Base-by-base conservation (phyloP, 2,797 vertebrate genomes). In the Anguilla obscura region DNA sequence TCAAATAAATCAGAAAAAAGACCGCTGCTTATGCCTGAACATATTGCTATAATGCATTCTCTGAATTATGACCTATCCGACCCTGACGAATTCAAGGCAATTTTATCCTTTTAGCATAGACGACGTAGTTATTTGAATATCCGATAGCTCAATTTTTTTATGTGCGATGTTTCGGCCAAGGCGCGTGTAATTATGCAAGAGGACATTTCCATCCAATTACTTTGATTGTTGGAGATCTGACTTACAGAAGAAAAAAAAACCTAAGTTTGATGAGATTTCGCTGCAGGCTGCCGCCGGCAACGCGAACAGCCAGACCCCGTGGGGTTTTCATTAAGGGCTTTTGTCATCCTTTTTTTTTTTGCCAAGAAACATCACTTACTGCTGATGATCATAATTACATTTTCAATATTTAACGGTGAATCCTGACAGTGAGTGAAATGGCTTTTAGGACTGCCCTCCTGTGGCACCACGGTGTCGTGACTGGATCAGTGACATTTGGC, bases 251-350 rank as follows among this genome's bases (percentile, higher is more conserved):
- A 10, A 24, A 10, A 24, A 24, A 66, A 66, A 27, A 66, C 8
- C 63, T 2, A 21, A 66, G 6, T 24, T 24, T 56, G 60, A 66
- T n/a, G n/a, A 66, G 60, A 66, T n/a, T n/a, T n/a, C 63, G 7
- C 21, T 24, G 0, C 40, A 24, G 14, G 21, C 14, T 83, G 80
- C 45, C 7, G 24, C 80, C 12, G 9, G 0, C 80, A 0, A 24
- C 2, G 40, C 40, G 3, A 56, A 21, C 14, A 24, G 30, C 56
- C 24, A 48, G 54, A 48, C 50, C 84, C 33, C 84, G n/a, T 58
- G 52, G n/a, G 56, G 84, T 36, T 85, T 85, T 85, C 52, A 85
- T 56, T 56, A 85, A 85, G 27, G 18, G 54, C 80, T 83, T 83
- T 48, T 83, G 80, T 36, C 27, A 36, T 30, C 2, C 56, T 40